A percentile compares a stretch with the other conserved stretches of the same genome.
Conservation (phyloP, 2,797 vertebrate genomes). For the Diplodus puntazzo region DNA sequence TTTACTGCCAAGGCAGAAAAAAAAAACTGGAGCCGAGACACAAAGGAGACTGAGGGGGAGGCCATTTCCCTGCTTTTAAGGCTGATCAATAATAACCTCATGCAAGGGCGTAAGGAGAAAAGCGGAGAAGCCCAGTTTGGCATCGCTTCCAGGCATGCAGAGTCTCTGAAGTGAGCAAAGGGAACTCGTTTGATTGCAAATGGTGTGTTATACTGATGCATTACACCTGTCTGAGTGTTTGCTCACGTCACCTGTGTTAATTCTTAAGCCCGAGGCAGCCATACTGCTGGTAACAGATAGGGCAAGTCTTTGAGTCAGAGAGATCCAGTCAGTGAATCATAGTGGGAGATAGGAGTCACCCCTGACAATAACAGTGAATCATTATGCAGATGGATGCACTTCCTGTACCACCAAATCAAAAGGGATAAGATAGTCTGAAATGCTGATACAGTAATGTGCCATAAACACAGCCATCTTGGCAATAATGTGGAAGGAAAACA, state of each 20-base stretch:
- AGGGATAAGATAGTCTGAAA: slow-evolving; percentile 16
- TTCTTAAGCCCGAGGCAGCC: slow-evolving; percentile 32
- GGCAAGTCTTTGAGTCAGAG: slow-evolving; percentile 57
- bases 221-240: slow-evolving; percentile 56
- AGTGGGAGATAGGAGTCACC: slow-evolving; percentile 53
- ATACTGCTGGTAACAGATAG: slow-evolving; percentile 35
- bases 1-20: slow-evolving; percentile 34
- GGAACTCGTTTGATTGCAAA: slow-evolving; percentile 47
- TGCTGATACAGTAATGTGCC: slow-evolving; percentile 2
- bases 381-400: slow-evolving; percentile 61
- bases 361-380: slow-evolving; percentile 72
- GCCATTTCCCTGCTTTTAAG: slow-evolving; percentile 69
- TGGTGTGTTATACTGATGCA: slow-evolving; percentile 40
- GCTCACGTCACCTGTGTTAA: slow-evolving; percentile 6
- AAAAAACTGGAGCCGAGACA: slow-evolving; percentile 44
- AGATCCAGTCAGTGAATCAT: slow-evolving; percentile 60
- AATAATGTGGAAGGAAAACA: neutral
- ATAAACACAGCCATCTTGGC: neutral
- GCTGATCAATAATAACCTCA: slow-evolving; percentile 73
- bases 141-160: slow-evolving; percentile 46
- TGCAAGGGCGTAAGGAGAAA: slow-evolving; percentile 26
- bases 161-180: slow-evolving; percentile 32
- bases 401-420: slow-evolving; percentile 61
- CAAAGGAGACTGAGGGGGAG: slow-evolving; percentile 53
- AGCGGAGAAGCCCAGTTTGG: slow-evolving; percentile 19